Evolutionary conservation across 2,888 invertebrate species (phyloP), one percentile per base, ranked within the genome.

Genomic region (Muscina levida): DNA sequence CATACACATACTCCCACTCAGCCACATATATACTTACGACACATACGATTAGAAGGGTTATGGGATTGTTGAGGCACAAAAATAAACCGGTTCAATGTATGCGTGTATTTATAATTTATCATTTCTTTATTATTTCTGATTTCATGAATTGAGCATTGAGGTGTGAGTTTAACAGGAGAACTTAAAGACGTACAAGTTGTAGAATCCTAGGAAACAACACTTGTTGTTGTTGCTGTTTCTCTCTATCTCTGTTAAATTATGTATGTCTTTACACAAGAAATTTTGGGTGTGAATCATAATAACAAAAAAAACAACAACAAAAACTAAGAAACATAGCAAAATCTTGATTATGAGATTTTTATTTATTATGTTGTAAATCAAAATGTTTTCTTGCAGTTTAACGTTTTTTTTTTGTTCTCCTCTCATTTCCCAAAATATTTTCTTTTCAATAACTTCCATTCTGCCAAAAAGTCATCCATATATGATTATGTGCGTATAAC

Each of bases 291-390:
- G 46, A 48, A 48, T 6, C 48, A 17, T 4, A 15, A 51, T 72
- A 57, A 57, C 13, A 39, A 13, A 42, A 65, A 26, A 46, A n/a
- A n/a, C 31, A 5, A 31, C 31, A 6, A n/a, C 22, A 24, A 15
- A 6, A 66, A 10, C 17, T 66, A 19, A 66, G 37, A 37, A 22
- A 48, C n/a, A 31, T 31, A 71, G 66, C 19, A 5, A 59, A 72
- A 66, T 72, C 72, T 70, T 46, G 65, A 76, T 76, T 65, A 72
- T 17, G 37, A 68, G 67, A 72, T 72, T 80, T 51, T 72, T 51
- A 76, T 76, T 72, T 76, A 76, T 72, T 76, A 72, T 76, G 75
- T 66, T 72, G 70, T 80, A 72, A 80, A 72, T 80, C 72, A 72
- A 76, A 76, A 59, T 72, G 51, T 46, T 57, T 70, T 56, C 31